phyloP scores from a whole-genome alignment of 2,113 vertebrate species.

The Piaya cayana region DNA sequence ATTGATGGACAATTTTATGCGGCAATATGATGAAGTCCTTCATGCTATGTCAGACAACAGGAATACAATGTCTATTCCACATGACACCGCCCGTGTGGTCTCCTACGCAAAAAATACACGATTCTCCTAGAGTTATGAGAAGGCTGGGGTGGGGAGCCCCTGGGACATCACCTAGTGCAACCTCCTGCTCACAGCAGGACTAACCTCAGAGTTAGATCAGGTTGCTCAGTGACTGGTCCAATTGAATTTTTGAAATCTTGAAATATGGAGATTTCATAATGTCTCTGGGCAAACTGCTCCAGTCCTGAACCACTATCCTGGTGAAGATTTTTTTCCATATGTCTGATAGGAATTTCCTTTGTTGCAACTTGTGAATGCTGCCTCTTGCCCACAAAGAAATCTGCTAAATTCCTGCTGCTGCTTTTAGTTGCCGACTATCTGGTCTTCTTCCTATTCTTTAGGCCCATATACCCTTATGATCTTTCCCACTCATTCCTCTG shows the following conservation, averaged over 20 bases:
- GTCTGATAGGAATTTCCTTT: not conserved
- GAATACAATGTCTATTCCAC: not conserved
- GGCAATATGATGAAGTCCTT: not conserved
- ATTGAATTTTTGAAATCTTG: not conserved
- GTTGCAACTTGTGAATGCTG: not conserved
- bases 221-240: not conserved
- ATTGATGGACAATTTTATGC: fast-evolving
- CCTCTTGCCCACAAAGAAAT: not conserved
- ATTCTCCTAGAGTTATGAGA: not conserved
- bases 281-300: not conserved
- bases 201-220: not conserved
- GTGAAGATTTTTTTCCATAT: not conserved
- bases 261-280: not conserved
- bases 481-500: not conserved
- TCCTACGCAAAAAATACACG: not conserved
- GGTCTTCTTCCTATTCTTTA: not conserved
- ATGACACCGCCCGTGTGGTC: not conserved
- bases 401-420: not conserved
- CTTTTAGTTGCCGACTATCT: not conserved
- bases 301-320: not conserved
- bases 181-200: not conserved
- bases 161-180: not conserved
- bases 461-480: not conserved
- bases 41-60: not conserved
- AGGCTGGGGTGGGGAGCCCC: not conserved